Evolutionary conservation across 2,888 invertebrate species (phyloP), one percentile per base, ranked within the genome.

Genomic region (Steinernema hermaphroditum): DNA sequence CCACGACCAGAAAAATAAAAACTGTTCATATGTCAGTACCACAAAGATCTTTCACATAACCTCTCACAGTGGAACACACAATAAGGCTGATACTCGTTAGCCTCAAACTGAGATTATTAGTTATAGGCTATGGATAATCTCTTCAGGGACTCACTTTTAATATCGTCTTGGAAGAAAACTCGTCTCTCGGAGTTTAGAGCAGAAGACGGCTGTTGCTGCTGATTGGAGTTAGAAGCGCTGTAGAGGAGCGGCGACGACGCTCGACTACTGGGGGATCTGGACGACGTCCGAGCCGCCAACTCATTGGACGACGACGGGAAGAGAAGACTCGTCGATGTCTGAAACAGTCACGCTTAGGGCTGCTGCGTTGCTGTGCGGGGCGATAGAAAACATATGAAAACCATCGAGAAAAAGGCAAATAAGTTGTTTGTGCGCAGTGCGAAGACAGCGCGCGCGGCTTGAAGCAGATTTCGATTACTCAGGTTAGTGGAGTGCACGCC

Each of bases 261-360:
- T 54, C 54, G 54, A 54, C 54, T 54, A 27, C 54, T 54, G 4
- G 14, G 54, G 54, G 54, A 54, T 27, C 46, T 46, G 46, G 46
- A 46, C 46, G 46, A 46, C 46, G 46, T 46, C 46, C 54, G 54
- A 6, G 54, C 54, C 12, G 54, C 54, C 54, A 54, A 54, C 54
- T 54, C 54, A 54, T 54, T 54, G 54, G 54, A 54, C 54, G 54
- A 54, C 54, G 54, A 54, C 54, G 54, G 54, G 54, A 54, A 54
- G 54, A 54, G 54, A 54, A 54, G 54, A 54, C 54, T 54, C 27
- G 54, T 54, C 54, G 54, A 54, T 54, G 54, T 54, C 54, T 54
- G 54, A 54, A 54, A 54, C 54, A 22, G 37, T 37, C 37, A 12
- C 37, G n/a, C 37, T 37, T 37, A 12, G 12, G 37, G 6, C 37